Conservation (phyloP, 2,888 invertebrate species). For the Mimas tiliae region DNA sequence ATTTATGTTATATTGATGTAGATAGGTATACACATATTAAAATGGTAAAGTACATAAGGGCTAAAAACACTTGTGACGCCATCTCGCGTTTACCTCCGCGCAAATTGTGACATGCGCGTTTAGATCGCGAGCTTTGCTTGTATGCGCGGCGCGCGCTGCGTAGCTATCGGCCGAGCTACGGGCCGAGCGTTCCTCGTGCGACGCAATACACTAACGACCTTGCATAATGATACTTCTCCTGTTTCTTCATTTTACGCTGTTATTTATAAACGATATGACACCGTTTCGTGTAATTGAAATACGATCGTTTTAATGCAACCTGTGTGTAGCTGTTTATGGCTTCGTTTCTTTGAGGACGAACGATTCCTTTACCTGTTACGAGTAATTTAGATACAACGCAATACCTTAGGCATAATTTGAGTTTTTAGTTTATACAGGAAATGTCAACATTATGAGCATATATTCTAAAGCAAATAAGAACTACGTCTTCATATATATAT, state of each 20-base stretch:
- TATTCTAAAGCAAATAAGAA: no score
- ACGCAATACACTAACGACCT: constrained; percentile 42
- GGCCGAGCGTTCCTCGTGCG: background rate
- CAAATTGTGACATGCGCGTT: constrained; percentile 58
- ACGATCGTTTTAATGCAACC: constrained; percentile 12
- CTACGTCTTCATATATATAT: background rate
- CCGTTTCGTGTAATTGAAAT: constrained; percentile 19
- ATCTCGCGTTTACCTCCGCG: constrained; percentile 42
- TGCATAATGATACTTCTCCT: constrained; percentile 39
- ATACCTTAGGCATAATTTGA: no score
- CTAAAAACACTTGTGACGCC: constrained; percentile 7
- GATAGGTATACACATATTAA: background rate
- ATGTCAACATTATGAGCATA: no score
- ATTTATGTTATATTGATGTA: background rate
- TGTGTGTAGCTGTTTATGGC: background rate
- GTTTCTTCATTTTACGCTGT: constrained; percentile 31
- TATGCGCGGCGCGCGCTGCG: constrained; percentile 16
- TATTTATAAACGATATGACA: constrained; percentile 33
- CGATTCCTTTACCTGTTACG: background rate
- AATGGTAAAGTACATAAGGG: background rate
- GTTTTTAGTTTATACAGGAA: no score
- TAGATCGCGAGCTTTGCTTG: constrained; percentile 36
- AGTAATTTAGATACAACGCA: no score
- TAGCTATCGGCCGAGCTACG: background rate
- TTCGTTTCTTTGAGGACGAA: background rate